A percentile compares a stretch with the other conserved stretches of the same genome.
Evolutionary conservation across 2,888 invertebrate species (phyloP).

Genomic region (Megastigmus dorsalis): DNA sequence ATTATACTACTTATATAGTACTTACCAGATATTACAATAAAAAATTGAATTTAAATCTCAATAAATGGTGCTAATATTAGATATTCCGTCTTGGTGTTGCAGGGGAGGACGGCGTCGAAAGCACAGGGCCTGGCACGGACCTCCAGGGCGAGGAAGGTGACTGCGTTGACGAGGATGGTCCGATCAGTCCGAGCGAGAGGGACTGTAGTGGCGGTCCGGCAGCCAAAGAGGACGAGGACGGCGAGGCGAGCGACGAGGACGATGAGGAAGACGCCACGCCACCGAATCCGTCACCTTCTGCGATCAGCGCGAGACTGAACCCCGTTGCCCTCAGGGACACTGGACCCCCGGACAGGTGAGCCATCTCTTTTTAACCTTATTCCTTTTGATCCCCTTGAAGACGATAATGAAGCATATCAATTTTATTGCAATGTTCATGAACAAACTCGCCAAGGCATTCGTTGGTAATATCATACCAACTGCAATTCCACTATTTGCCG

Average conservation of each 20-base stretch:
- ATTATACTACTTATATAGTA: too few relatives aligned
- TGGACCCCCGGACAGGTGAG: constrained; percentile 59
- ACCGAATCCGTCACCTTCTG: constrained; percentile 66
- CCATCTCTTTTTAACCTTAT: background rate
- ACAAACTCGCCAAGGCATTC: background rate
- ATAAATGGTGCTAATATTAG: background rate
- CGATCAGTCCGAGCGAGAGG: constrained; percentile 74
- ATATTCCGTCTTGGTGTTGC: constrained; percentile 66
- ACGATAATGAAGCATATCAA: too few relatives aligned
- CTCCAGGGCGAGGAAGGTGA: constrained; percentile 78
- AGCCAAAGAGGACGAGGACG: constrained; percentile 75
- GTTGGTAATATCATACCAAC: too few relatives aligned
- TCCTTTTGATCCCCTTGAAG: too few relatives aligned
- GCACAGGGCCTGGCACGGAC: constrained; percentile 71
- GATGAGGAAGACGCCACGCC: constrained; percentile 69
- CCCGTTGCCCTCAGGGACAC: constrained; percentile 70
- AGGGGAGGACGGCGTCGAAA: constrained; percentile 77
- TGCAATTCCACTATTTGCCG: too few relatives aligned
- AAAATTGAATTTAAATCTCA: background rate
- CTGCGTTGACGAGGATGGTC: constrained; percentile 78
- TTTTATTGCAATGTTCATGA: too few relatives aligned
- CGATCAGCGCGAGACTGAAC: constrained; percentile 66
- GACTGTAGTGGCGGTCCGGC: constrained; percentile 67
- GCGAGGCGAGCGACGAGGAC: constrained; percentile 73
- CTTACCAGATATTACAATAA: too few relatives aligned